Evolutionary conservation across 2,113 vertebrate genomes (phyloP).

Genomic region (Thymallus thymallus): DNA sequence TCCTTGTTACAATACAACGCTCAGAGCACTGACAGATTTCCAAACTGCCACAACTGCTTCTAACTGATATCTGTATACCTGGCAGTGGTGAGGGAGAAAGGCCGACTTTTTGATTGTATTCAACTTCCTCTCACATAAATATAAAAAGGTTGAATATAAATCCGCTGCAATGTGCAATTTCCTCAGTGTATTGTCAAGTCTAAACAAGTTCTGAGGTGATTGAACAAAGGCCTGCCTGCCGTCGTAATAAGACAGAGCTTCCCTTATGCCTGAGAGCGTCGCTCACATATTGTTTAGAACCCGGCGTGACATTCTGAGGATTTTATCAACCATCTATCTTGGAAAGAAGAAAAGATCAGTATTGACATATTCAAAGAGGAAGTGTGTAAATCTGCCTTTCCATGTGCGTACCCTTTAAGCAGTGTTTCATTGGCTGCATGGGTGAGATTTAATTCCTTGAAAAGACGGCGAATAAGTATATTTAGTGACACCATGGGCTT

Average conservation of each 20-base stretch:
- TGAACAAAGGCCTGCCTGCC: background rate
- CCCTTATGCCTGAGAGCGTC: background rate
- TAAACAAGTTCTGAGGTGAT: background rate
- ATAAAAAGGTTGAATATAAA: constrained; percentile 3
- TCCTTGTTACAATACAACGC: too few species aligned
- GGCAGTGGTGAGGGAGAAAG: background rate
- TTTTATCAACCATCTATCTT: background rate
- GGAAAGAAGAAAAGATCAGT: background rate
- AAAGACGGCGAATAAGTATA: constrained; percentile 20
- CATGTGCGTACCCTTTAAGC: constrained; percentile 12
- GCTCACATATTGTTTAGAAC: background rate
- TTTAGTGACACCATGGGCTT: constrained; percentile 26
- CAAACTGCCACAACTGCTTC: too few species aligned
- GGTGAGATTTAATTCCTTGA: constrained; percentile 10
- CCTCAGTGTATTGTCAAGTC: background rate
- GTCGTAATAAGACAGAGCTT: background rate
- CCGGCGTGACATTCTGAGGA: background rate
- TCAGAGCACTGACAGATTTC: background rate
- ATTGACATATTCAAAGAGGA: constrained; percentile 27
- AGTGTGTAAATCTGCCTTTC: constrained; percentile 21
- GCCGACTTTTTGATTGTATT: background rate
- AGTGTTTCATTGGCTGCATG: background rate
- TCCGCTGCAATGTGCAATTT: constrained; percentile 13
- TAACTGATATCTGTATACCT: background rate
- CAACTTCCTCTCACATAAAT: background rate